Evolutionary conservation across 1,140 invertebrate species (phyloP).

Genomic region (Drosophila virilis): DNA sequence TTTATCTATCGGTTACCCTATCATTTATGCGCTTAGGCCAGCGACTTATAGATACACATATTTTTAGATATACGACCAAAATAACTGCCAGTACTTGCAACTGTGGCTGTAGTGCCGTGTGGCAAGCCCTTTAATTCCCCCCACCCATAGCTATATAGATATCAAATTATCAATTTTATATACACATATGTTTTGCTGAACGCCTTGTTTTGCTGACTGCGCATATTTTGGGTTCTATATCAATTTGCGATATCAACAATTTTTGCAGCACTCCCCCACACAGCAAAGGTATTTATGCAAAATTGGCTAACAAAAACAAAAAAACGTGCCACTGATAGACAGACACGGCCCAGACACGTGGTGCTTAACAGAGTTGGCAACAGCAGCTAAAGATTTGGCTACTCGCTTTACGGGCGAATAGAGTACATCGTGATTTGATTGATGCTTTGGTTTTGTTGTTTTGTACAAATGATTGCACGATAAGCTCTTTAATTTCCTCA

Average conservation of each 20-base stretch:
- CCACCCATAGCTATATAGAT: background rate
- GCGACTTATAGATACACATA: constrained; percentile 4
- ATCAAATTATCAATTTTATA: background rate
- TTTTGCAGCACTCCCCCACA: constrained; percentile 23
- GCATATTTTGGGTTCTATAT: constrained; percentile 30
- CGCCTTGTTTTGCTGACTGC: constrained; percentile 24
- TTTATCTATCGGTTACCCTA: background rate
- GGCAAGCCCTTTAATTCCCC: constrained; percentile 6
- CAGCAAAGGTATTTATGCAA: constrained; percentile 28
- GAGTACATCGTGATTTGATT: background rate
- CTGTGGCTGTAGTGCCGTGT: constrained; percentile 32
- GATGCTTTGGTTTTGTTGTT: background rate
- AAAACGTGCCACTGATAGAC: constrained; percentile 53
- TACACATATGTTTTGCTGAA: constrained; percentile 1
- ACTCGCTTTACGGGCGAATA: background rate
- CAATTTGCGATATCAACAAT: constrained; percentile 39
- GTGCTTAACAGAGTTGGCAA: constrained; percentile 1
- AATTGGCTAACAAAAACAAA: constrained; percentile 4
- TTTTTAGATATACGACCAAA: constrained; percentile 26
- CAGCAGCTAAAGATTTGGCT: background rate
- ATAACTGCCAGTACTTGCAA: constrained; percentile 23
- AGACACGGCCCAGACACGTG: constrained; percentile 41
- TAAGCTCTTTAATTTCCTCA: constrained; percentile 4
- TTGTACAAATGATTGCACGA: background rate
- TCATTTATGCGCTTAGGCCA: constrained; percentile 10